Conservation (phyloP, 2,797 vertebrate species). For the Picus viridis region DNA sequence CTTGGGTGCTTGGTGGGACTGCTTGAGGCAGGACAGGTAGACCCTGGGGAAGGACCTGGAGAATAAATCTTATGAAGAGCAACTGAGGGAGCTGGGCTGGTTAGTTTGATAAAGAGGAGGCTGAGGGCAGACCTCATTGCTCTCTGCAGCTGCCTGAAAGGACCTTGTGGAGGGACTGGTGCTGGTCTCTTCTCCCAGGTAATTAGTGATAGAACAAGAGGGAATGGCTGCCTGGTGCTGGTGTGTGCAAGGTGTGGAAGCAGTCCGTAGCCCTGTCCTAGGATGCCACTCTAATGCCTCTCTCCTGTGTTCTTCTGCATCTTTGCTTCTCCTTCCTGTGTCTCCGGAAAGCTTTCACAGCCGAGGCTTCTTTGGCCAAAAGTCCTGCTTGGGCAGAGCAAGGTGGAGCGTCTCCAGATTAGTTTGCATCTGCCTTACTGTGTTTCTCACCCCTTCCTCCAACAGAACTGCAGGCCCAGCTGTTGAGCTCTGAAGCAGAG, state of each 20-base stretch:
- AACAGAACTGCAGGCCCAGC: slow-evolving; percentile 84
- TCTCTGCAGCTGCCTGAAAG: too few species aligned
- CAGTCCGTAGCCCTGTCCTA: fast-evolving
- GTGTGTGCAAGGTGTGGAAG: background rate
- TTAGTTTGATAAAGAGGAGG: too few species aligned
- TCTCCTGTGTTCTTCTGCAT: background rate
- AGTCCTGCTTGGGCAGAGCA: background rate
- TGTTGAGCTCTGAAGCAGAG: slow-evolving; percentile 83
- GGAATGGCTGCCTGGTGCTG: background rate
- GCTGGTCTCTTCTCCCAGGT: too few species aligned
- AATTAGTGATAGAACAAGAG: too few species aligned
- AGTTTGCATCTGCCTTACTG: background rate
- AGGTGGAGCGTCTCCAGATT: background rate
- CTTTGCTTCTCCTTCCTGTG: background rate
- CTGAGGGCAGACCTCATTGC: too few species aligned
- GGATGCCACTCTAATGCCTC: background rate
- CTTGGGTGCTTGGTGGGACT: background rate
- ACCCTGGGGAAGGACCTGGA: background rate
- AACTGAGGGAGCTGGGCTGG: too few species aligned
- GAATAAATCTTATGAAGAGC: too few species aligned
- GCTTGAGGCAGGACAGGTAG: background rate
- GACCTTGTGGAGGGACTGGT: too few species aligned
- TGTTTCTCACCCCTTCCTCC: background rate
- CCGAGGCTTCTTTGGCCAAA: background rate
- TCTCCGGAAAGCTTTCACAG: background rate